Evolutionary conservation across 2,113 vertebrate species (phyloP).

Genomic region (Chrysemys picta): DNA sequence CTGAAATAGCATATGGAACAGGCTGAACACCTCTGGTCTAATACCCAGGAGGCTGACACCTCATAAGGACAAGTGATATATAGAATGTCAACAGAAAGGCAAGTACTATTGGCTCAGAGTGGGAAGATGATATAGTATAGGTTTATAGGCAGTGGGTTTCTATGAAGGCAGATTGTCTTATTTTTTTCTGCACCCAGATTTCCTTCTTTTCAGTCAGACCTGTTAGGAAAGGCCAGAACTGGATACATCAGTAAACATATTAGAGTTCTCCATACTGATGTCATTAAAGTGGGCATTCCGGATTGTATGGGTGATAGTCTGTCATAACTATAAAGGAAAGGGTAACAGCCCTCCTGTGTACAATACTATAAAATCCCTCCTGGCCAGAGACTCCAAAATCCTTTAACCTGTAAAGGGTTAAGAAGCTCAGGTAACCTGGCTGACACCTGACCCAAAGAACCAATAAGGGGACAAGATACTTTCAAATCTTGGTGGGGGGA

Average conservation of each 20-base stretch:
- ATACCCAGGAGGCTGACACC: not conserved
- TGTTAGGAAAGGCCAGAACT: not conserved
- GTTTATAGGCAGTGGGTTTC: not conserved
- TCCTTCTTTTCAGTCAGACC: not conserved
- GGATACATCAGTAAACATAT: fast-evolving
- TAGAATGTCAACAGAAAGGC: not conserved
- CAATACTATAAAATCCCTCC: no score
- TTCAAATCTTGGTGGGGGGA: no score
- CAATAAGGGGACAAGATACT: no score
- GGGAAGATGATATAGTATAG: fast-evolving
- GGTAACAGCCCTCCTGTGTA: no score
- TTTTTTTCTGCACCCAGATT: not conserved
- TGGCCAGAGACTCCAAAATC: no score
- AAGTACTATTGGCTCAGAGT: not conserved
- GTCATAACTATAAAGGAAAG: no score
- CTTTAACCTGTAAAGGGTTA: no score
- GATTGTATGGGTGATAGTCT: not conserved
- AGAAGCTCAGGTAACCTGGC: no score
- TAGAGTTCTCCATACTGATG: not conserved
- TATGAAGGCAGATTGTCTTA: not conserved
- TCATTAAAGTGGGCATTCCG: not conserved
- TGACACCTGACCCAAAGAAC: no score
- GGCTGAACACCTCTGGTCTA: fast-evolving
- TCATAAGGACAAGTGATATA: not conserved
- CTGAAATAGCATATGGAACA: not conserved